Evolutionary conservation across 2,797 vertebrate species (phyloP), one percentile per base, ranked within the genome.

Genomic region (Otus scops): DNA sequence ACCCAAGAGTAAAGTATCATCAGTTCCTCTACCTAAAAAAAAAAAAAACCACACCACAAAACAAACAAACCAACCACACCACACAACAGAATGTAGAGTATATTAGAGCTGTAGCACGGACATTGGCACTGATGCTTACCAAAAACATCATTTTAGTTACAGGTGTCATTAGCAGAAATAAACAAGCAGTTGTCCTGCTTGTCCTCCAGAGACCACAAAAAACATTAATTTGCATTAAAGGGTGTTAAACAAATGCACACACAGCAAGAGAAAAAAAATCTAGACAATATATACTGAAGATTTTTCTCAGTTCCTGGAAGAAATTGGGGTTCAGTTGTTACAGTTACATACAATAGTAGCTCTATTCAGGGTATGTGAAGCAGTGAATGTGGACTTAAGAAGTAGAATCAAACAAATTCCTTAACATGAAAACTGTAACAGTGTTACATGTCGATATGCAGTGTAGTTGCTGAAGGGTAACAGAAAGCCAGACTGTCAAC

Each of bases 361-460:
- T 71, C 36, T 63, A 13, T 15, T 45, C 21, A 3, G 51, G 23
- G 3, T 28, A 22, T 1, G 4, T 4, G 32, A 50, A 69, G 51
- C 11, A 73, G 10, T 5, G 10, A 64, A 20, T 0, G 0, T 6
- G 38, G 20, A 14, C 36, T 67, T 20, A 5, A 61, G 45, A 17
- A 77, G 11, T 0, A 38, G 9, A 48, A 11, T 32, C 20, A 59
- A 65, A 43, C 30, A 61, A 63, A 38, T 5, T 47, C 41, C 43
- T 27, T 2, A 1, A 16, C 21, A 18, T 0, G 1, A 28, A n/a
- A 39, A 1, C 30, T 41, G 48, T 13, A 39, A 13, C 50, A 8
- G 32, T 1, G 18, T 15, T 50, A 22, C 27, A 34, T 1, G 3
- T 4, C 4, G 30, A 73, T 3, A 10, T 1, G 36, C 43, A 63